Evolutionary conservation across 2,113 vertebrate species (phyloP).

Genomic region (Syrrhaptes paradoxus): DNA sequence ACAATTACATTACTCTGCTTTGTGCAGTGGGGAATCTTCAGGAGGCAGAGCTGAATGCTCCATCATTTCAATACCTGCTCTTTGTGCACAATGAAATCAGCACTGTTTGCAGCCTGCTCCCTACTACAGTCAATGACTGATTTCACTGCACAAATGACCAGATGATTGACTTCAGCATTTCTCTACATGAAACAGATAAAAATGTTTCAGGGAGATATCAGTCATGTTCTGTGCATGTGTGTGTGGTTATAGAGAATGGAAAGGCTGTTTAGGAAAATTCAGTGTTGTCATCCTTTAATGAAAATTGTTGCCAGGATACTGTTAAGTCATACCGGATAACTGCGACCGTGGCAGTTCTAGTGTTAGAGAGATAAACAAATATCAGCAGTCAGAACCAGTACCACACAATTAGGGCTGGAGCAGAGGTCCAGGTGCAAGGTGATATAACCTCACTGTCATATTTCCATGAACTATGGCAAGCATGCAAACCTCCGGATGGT

Average conservation of each 20-base stretch:
- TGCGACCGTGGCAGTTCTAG: background rate
- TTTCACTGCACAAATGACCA: slow-evolving; percentile 41
- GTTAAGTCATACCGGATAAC: background rate
- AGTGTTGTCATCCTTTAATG: background rate
- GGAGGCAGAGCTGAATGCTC: slow-evolving; percentile 44
- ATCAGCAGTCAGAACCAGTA: background rate
- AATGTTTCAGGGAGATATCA: background rate
- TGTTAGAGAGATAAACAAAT: background rate
- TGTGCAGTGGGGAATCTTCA: slow-evolving; percentile 48
- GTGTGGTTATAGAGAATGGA: background rate
- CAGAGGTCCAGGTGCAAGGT: background rate
- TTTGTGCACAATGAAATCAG: slow-evolving; percentile 37
- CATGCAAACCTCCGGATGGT: background rate
- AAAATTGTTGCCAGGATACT: slow-evolving; percentile 52
- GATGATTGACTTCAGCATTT: slow-evolving; percentile 32
- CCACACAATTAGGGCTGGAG: background rate
- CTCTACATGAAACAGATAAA: slow-evolving; percentile 9
- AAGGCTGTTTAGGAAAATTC: slow-evolving; percentile 2
- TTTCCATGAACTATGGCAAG: background rate
- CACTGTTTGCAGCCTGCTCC: slow-evolving; percentile 50
- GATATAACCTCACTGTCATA: background rate
- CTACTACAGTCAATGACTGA: background rate
- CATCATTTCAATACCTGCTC: slow-evolving; percentile 51
- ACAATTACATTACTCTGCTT: slow-evolving; percentile 39
- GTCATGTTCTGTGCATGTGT: background rate